Conservation (phyloP, 1,140 invertebrate genomes). For the Bombus terrestris region DNA sequence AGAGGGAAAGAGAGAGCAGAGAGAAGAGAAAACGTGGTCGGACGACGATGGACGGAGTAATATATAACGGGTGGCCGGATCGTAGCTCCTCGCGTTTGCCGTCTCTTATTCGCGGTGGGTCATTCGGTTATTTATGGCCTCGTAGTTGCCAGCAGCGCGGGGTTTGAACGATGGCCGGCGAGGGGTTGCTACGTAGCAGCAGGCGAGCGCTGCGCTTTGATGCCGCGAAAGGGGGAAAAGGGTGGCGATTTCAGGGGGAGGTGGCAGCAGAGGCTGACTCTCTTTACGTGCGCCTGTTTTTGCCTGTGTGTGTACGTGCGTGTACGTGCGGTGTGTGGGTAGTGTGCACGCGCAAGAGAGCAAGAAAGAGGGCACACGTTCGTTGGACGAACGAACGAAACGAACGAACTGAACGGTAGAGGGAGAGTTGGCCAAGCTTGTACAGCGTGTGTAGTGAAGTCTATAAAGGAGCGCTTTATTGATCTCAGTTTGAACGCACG, state of each 20-base stretch:
- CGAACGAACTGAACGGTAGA: slow-evolving; percentile 13
- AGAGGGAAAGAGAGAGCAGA: background rate
- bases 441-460: slow-evolving; percentile 79
- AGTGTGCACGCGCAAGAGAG: background rate
- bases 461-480: slow-evolving; percentile 83
- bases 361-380: slow-evolving; percentile 29
- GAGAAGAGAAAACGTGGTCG: background rate
- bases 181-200: slow-evolving; percentile 64
- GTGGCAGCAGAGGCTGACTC: slow-evolving; percentile 56
- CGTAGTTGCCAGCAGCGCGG: slow-evolving; percentile 66
- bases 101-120: slow-evolving; percentile 75
- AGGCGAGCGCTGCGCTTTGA: slow-evolving; percentile 54
- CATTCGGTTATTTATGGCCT: slow-evolving; percentile 80
- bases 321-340: background rate
- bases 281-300: slow-evolving; percentile 47
- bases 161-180: slow-evolving; percentile 66
- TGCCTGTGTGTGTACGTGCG: background rate
- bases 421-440: slow-evolving; percentile 76
- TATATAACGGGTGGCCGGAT: slow-evolving; percentile 71
- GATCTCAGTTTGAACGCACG: slow-evolving; percentile 82
- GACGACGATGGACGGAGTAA: background rate
- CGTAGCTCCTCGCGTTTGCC: slow-evolving; percentile 46
- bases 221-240: slow-evolving; percentile 47
- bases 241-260: slow-evolving; percentile 69
- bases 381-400: background rate